Evolutionary conservation across 2,888 invertebrate species (phyloP).

Genomic region (Aleiodes leptofemur): DNA sequence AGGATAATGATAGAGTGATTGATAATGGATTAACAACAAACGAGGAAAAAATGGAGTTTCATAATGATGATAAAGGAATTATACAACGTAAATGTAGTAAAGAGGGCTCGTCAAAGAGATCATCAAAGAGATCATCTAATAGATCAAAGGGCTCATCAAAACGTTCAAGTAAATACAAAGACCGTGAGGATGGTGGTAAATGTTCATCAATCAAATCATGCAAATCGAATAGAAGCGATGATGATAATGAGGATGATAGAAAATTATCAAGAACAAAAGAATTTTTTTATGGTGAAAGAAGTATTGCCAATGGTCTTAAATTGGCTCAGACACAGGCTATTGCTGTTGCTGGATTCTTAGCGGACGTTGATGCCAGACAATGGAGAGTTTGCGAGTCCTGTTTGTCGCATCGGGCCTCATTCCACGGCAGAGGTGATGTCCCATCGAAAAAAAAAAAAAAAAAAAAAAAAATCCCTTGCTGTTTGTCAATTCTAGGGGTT

Average conservation of each 20-base stretch:
- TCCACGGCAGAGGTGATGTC: slow-evolving; percentile 80
- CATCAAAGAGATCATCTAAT: neutral
- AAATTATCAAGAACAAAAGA: neutral
- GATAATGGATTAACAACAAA: slow-evolving; percentile 12
- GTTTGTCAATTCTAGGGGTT: neutral
- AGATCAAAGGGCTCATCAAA: slow-evolving; percentile 11
- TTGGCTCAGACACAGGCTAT: slow-evolving; percentile 84
- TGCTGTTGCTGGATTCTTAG: slow-evolving; percentile 83
- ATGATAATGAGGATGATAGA: slow-evolving; percentile 41
- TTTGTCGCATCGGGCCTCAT: slow-evolving; percentile 80
- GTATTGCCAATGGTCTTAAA: slow-evolving; percentile 83
- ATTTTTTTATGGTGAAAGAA: slow-evolving; percentile 73
- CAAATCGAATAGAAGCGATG: slow-evolving; percentile 46
- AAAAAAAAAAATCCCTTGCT: slow-evolving; percentile 24
- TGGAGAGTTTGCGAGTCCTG: slow-evolving; percentile 74
- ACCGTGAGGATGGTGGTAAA: neutral
- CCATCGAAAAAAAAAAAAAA: slow-evolving; percentile 42
- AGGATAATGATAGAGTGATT: slow-evolving; percentile 2
- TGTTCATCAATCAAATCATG: slow-evolving; percentile 44
- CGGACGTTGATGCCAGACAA: slow-evolving; percentile 76
- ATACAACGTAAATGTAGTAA: slow-evolving; percentile 18
- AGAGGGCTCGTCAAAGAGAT: slow-evolving; percentile 51
- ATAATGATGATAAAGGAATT: neutral
- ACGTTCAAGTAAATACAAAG: slow-evolving; percentile 21
- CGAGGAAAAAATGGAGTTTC: neutral